Evolutionary conservation across 2,113 vertebrate genomes (phyloP), one percentile per base, ranked within the genome.

Genomic region (Ictidomys tridecemlineatus): DNA sequence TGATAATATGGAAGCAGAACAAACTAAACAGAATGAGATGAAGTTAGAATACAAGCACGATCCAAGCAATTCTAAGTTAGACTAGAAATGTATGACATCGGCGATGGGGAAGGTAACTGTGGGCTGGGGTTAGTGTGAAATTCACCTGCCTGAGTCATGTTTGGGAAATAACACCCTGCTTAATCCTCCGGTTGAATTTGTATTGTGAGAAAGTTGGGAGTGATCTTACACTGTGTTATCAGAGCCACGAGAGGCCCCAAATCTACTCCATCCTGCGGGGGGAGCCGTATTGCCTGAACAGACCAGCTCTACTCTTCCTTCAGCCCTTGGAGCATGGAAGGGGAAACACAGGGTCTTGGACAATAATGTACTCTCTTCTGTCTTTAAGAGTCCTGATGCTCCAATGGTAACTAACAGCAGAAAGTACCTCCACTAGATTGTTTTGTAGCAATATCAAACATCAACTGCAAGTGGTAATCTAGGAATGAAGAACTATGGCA

Each of bases 231-330:
- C 67, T 37, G 32, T 53, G 58, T 5, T 69, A 32, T 28, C 12
- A 48, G 63, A 79, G 18, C 16, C 93, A 24, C n/a, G 89, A 32
- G 56, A 53, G 8, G 30, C 5, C 39, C 63, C 78, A 74, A 14
- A 8, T 73, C 18, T 77, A 78, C 79, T 94, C 39, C 63, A 16
- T 26, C 86, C 92, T 92, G 58, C 34, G 97, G 94, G 91, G 70
- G 42, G 76, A 74, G 80, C 77, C 24, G 4, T 42, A 48, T 8
- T 34, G 17, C 70, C 69, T 96, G 77, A 56, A 53, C n/a, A 85
- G 73, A 65, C 17, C 4, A 8, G 17, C 14, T 77, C 67, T 90
- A 22, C 20, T 37, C 56, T 86, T 63, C 22, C 51, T 86, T 45
- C 22, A 58, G 13, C 65, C 20, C 0, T 0, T 77, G 73, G 56